Evolutionary conservation across 2,113 vertebrate species (phyloP).

Genomic region (Dolichotis patagonum): DNA sequence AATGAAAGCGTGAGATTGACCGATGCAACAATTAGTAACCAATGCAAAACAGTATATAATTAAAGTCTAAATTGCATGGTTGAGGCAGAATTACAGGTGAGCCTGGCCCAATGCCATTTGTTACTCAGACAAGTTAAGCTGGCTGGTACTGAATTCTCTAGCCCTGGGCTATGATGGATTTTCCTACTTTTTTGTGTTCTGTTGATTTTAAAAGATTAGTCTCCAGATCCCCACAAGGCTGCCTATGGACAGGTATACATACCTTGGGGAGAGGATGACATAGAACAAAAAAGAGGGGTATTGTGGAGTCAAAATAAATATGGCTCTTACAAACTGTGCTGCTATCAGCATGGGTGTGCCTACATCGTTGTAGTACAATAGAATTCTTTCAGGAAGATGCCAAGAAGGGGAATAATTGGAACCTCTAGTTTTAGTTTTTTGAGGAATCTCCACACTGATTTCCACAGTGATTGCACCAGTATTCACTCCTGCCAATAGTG

Average conservation of each 20-base stretch:
- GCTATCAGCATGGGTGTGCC: not conserved
- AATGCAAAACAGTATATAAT: slow-evolving; percentile 76
- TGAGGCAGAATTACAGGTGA: slow-evolving; percentile 76
- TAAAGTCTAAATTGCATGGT: slow-evolving; percentile 78
- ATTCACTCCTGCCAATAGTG: too few relatives aligned
- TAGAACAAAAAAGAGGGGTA: not conserved
- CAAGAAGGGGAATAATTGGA: not conserved
- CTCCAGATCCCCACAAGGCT: not conserved
- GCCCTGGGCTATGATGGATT: not conserved
- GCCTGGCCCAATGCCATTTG: slow-evolving; percentile 63
- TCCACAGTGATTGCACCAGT: too few relatives aligned
- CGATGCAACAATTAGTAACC: slow-evolving; percentile 79
- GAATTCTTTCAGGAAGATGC: not conserved
- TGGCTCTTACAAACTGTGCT: not conserved
- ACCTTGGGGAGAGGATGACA: not conserved
- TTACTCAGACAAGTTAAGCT: slow-evolving; percentile 50
- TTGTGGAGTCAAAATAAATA: not conserved
- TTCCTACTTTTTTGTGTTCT: not conserved
- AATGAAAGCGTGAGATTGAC: slow-evolving; percentile 75
- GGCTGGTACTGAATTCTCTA: slow-evolving; percentile 50
- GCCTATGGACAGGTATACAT: not conserved
- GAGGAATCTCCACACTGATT: too few relatives aligned
- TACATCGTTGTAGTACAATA: not conserved
- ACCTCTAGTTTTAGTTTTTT: not conserved
- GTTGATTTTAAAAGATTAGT: slow-evolving; percentile 20